Base-by-base conservation (phyloP, 2,113 vertebrate species). In the Datnioides undecimradiatus region DNA sequence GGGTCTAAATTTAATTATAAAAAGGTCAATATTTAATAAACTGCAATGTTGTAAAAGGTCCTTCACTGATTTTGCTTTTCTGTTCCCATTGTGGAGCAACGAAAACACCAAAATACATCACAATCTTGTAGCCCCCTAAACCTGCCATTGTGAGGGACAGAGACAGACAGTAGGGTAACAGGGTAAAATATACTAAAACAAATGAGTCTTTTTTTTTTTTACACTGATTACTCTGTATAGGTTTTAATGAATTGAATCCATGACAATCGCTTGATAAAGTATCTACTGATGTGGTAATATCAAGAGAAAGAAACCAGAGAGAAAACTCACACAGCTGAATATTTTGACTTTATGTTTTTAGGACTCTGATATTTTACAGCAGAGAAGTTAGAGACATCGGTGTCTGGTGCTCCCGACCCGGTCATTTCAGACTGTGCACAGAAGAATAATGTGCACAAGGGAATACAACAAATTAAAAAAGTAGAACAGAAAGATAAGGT, bases 401-500 rank as follows among this genome's bases (percentile, higher is more conserved):
- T 43, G 41, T n/a, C 60, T 57, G 40, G 38, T 14, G 52, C 51
- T 73, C 38, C 71, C 71, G 41, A 65, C 46, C 46, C 1, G 17
- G 27, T 52, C 54, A 68, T 82, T 65, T 79, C 16, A 52, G 49
- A 70, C 5, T 40, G 78, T 64, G 79, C 73, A 70, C 59, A 60
- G 46, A 58, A 36, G 57, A 83, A 73, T 31, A 73, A 74, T 29
- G 79, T 79, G 52, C 67, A 27, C 59, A 27, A 9, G 66, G 68
- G 57, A 62, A 52, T 71, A 79, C 76, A 85, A 64, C 33, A 59
- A 75, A 75, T 69, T 67, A 84, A 62, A 21, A 46, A 48, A 79
- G 57, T 31, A 41, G 80, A 79, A 78, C 67, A 78, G 78, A 65
- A 83, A 83, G 74, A 77, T 82, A 48, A 33, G 57, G 23, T 70